Conservation (phyloP, 1,140 invertebrate genomes). For the Tetragonula clypearis region DNA sequence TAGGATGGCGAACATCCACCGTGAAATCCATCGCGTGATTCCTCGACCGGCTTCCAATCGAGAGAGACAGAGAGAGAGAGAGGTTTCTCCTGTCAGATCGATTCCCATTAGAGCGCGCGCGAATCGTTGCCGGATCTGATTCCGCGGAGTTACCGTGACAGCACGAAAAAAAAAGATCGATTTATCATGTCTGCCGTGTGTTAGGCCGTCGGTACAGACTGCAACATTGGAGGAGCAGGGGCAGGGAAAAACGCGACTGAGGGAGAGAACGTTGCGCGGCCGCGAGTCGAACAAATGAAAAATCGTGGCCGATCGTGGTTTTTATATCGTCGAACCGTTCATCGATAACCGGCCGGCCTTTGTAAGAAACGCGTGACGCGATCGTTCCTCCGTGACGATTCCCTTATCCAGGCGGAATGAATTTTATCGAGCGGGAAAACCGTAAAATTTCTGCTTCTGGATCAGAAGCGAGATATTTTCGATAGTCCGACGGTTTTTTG, state of each 20-base stretch:
- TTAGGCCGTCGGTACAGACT: background rate
- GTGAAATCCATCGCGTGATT: constrained; percentile 66
- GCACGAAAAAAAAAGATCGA: constrained; percentile 53
- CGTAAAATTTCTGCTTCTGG: too few relatives aligned
- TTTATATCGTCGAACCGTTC: constrained; percentile 18
- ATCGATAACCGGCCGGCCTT: background rate
- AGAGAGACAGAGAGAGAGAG: background rate
- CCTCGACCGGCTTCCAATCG: constrained; percentile 56
- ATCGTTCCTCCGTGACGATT: background rate
- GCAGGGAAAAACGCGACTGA: too few relatives aligned
- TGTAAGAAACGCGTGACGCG: background rate
- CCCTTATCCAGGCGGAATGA: background rate
- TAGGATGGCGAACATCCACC: constrained; percentile 61
- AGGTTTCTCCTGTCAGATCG: constrained; percentile 54
- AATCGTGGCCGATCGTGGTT: constrained; percentile 16
- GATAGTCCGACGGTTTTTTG: too few relatives aligned
- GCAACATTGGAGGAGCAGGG: too few relatives aligned
- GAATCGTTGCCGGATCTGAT: constrained; percentile 44
- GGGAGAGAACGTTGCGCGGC: background rate
- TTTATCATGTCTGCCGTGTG: constrained; percentile 32
- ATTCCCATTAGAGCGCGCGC: constrained; percentile 57
- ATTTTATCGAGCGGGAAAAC: background rate
- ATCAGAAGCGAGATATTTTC: too few relatives aligned
- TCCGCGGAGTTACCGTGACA: constrained; percentile 29
- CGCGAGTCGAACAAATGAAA: constrained; percentile 10